Conservation (phyloP, 2,797 vertebrate species). For the Microchirus variegatus region DNA sequence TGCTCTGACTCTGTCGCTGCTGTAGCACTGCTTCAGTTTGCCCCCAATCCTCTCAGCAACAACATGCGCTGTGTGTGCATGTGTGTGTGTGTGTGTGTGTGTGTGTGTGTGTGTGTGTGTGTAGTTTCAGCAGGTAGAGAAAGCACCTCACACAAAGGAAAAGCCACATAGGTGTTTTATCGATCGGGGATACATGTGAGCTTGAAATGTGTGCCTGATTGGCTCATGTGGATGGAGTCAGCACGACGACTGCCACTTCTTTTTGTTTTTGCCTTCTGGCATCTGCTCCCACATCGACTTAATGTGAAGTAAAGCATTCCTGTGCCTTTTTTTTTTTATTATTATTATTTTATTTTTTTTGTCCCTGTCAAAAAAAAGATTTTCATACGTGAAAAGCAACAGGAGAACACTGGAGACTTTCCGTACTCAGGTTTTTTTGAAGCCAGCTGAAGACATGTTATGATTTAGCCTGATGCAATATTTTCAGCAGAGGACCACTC, state of each 20-base stretch:
- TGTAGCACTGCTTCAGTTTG: constrained; percentile 54
- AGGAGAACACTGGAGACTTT: constrained; percentile 24
- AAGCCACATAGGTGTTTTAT: constrained; percentile 61
- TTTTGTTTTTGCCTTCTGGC: constrained; percentile 26
- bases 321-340: constrained; percentile 10
- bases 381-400: constrained; percentile 22
- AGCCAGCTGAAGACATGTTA: constrained; percentile 25
- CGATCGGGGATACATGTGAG: constrained; percentile 52
- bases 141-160: constrained; percentile 27
- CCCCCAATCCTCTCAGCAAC: constrained; percentile 53
- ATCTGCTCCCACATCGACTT: constrained; percentile 8
- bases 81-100: constrained; percentile 8
- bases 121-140: constrained; percentile 24
- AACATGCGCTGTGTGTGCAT: constrained; percentile 11
- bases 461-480: constrained; percentile 53
- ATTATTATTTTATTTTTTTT: too few species aligned
- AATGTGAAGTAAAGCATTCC: constrained; percentile 6
- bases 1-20: constrained; percentile 59
- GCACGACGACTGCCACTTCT: not conserved
- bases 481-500: constrained; percentile 54
- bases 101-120: constrained; percentile 4
- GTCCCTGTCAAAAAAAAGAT: too few species aligned
- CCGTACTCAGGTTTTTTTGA: constrained; percentile 10
- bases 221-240: constrained; percentile 48
- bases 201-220: constrained; percentile 59